A percentile compares a stretch with the other conserved stretches of the same genome.
These are phyloP conservation scores for Arbacia lixula DNA, from an alignment of 53 echinoderm and acorn worm species.

Conservation along the genomic window DNA sequence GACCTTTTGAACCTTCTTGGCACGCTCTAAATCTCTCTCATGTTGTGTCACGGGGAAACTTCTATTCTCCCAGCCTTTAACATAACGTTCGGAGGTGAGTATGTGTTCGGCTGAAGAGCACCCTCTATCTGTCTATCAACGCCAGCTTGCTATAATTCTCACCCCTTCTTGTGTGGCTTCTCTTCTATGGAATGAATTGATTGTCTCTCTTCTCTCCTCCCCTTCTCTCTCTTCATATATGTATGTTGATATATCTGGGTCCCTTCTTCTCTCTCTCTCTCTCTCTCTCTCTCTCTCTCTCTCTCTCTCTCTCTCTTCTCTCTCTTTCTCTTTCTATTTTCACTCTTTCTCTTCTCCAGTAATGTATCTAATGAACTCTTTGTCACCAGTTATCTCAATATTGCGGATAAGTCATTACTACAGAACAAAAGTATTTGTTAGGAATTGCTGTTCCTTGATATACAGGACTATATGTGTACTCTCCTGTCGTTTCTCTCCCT, in stretches of 20 bases:
- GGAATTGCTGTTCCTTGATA: no score
- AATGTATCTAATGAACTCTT: no score
- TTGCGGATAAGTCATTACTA: no score
- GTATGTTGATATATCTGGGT: neutral
- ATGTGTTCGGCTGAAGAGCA: conserved; percentile 3
- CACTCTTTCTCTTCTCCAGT: neutral
- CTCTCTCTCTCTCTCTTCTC: neutral
- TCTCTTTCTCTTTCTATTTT: neutral
- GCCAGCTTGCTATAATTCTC: neutral
- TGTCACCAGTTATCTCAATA: no score
- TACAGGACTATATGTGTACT: no score
- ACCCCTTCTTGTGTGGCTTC: neutral
- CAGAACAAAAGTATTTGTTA: no score
- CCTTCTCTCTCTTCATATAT: neutral
- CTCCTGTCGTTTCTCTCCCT: no score
- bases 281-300: neutral
- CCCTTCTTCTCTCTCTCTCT: neutral
- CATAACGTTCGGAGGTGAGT: conserved; percentile 87
- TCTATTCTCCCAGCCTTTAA: conserved; percentile 91
- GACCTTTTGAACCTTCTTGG: conserved; percentile 57
- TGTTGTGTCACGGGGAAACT: conserved; percentile 42
- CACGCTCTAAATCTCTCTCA: conserved; percentile 60
- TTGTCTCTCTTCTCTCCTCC: neutral
- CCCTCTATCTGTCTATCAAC: neutral
- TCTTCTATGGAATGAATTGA: conserved; percentile 2